Conservation (phyloP, 2,888 invertebrate genomes). For the Adela reaumurella region DNA sequence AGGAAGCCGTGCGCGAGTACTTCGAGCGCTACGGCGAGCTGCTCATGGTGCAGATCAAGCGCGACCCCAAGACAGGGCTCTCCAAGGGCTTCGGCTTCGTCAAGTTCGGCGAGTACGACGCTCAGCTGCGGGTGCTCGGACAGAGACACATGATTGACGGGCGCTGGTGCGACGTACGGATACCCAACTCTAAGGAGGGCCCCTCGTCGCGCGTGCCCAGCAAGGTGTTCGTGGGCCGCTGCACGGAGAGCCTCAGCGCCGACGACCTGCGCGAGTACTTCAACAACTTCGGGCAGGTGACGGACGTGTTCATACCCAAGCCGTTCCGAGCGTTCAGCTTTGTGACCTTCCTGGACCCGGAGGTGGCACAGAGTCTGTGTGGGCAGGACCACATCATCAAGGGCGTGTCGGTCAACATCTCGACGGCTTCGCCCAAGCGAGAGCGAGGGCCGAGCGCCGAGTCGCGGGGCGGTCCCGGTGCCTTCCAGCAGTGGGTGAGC, state of each 20-base stretch:
- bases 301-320: constrained; percentile 83
- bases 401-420: constrained; percentile 83
- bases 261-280: constrained; percentile 78
- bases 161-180: constrained; percentile 68
- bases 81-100: constrained; percentile 74
- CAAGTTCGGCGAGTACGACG: constrained; percentile 62
- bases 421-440: constrained; percentile 81
- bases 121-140: constrained; percentile 61
- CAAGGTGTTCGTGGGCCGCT: constrained; percentile 81
- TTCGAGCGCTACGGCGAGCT: constrained; percentile 67
- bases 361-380: constrained; percentile 73
- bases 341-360: constrained; percentile 78
- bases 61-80: constrained; percentile 57
- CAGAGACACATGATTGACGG: constrained; percentile 68
- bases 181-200: constrained; percentile 67
- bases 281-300: constrained; percentile 75
- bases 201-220: constrained; percentile 63
- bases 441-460: constrained; percentile 31
- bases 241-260: constrained; percentile 74
- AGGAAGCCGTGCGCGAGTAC: constrained; percentile 69
- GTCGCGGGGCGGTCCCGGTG: constrained; percentile 8
- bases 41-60: constrained; percentile 57
- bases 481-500: constrained; percentile 6
- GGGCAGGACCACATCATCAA: constrained; percentile 83
- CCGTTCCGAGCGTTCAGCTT: constrained; percentile 82